These are phyloP conservation scores for Rhinolophus sinicus DNA, from an alignment of 2,113 vertebrate species.

Conservation along the genomic window DNA sequence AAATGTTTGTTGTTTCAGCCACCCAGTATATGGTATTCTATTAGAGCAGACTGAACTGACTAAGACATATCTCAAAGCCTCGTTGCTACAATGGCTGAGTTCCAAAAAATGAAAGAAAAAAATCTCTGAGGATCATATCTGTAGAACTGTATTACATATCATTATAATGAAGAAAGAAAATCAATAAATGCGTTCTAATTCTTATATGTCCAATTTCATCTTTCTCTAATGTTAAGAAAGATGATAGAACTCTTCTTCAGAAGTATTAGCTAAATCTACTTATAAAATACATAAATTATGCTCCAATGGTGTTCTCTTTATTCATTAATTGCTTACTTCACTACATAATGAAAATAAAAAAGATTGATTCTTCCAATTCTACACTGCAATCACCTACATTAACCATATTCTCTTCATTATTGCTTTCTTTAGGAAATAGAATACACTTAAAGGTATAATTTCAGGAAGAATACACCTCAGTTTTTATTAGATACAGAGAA, in stretches of 20 bases:
- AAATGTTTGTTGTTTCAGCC: neutral
- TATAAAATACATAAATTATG: conserved; percentile 34
- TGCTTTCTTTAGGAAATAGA: neutral
- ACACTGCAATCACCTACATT: neutral
- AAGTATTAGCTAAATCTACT: conserved; percentile 40
- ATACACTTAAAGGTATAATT: neutral
- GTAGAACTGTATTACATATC: neutral
- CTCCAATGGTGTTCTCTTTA: neutral
- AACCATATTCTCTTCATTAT: neutral
- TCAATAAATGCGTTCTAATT: neutral
- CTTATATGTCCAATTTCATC: neutral
- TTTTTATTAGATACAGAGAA: neutral
- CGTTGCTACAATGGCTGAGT: neutral
- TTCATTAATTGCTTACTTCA: conserved; percentile 21
- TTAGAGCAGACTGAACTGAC: neutral
- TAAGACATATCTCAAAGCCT: conserved; percentile 3
- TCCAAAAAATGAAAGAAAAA: conserved; percentile 23
- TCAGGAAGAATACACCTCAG: neutral
- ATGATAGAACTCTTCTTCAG: neutral
- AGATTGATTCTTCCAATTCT: conserved; percentile 15
- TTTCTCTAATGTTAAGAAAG: conserved; percentile 7
- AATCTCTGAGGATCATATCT: neutral
- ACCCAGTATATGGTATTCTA: neutral
- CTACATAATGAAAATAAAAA: conserved; percentile 26
- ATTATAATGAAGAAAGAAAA: conserved; percentile 38